Conservation (phyloP, 2,888 invertebrate species). For the Pyrgus malvae region DNA sequence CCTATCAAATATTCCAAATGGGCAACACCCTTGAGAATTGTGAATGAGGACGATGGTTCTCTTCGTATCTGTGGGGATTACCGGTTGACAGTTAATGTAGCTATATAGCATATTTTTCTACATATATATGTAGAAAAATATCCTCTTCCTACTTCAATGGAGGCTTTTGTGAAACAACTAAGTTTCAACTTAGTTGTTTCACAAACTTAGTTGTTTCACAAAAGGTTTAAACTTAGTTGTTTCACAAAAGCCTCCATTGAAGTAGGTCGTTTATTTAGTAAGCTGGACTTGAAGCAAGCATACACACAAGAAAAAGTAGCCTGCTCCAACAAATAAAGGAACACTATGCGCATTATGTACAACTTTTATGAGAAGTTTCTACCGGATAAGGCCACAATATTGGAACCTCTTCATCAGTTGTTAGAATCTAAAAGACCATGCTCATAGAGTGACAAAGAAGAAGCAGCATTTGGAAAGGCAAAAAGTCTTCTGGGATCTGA, state of each 20-base stretch:
- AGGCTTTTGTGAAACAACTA: constrained; percentile 26
- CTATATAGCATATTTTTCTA: no score
- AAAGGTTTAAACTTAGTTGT: no score
- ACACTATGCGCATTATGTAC: constrained; percentile 24
- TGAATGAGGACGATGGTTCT: constrained; percentile 28
- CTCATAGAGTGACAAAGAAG: neutral
- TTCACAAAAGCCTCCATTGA: constrained; percentile 29
- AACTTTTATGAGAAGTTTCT: constrained; percentile 29
- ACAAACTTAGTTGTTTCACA: no score
- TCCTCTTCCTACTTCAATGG: constrained; percentile 28
- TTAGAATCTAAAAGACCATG: constrained; percentile 8
- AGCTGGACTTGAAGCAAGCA: constrained; percentile 35
- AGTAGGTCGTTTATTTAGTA: constrained; percentile 34
- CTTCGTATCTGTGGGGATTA: constrained; percentile 32
- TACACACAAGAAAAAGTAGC: constrained; percentile 32
- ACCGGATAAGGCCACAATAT: constrained; percentile 23
- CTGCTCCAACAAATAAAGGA: constrained; percentile 21
- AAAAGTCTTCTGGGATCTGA: constrained; percentile 23
- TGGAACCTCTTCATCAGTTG: constrained; percentile 25
- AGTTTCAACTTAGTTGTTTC: no score
- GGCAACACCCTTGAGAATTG: constrained; percentile 30
- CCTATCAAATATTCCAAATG: constrained; percentile 30
- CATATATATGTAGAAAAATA: constrained; percentile 29
- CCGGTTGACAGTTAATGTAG: constrained; percentile 28
- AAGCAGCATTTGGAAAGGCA: constrained; percentile 10